Evolutionary conservation across 2,888 invertebrate genomes (phyloP).

Genomic region (Ophion obscuratus): DNA sequence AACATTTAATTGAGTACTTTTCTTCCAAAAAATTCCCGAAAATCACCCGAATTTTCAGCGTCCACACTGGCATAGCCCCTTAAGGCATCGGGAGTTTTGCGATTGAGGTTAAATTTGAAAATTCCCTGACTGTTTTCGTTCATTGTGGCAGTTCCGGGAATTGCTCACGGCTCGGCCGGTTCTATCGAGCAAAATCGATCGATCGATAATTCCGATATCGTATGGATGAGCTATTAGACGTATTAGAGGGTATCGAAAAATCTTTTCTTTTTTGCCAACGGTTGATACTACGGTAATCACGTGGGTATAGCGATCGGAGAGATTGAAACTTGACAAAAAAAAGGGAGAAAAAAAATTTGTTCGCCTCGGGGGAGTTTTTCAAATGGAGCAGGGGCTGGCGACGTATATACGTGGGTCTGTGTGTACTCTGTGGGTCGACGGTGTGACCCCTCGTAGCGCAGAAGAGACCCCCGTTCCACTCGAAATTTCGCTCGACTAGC

Average conservation of each 20-base stretch:
- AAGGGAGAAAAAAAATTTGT: slow-evolving; percentile 58
- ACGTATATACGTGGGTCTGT: slow-evolving; percentile 63
- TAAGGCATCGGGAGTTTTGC: background rate
- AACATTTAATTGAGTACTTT: too few species aligned
- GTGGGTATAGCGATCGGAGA: slow-evolving; percentile 37
- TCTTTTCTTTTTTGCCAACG: slow-evolving; percentile 9
- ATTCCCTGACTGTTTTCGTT: background rate
- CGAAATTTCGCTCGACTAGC: slow-evolving; percentile 83
- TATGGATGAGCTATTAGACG: background rate
- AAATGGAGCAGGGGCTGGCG: slow-evolving; percentile 64
- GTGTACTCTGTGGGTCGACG: slow-evolving; percentile 75
- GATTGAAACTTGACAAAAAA: slow-evolving; percentile 46
- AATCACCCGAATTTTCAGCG: too few species aligned
- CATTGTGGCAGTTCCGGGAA: background rate
- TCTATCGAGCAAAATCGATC: slow-evolving; percentile 6
- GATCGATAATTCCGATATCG: slow-evolving; percentile 2
- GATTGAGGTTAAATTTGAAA: background rate
- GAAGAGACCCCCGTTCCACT: slow-evolving; percentile 76
- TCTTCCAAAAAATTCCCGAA: too few species aligned
- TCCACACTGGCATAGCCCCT: background rate
- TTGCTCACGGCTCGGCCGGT: background rate
- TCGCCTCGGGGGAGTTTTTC: slow-evolving; percentile 65
- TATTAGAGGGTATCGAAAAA: slow-evolving; percentile 3
- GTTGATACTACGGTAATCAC: slow-evolving; percentile 33
- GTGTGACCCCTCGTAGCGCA: slow-evolving; percentile 75